Evolutionary conservation across 2,113 vertebrate genomes (phyloP).

Genomic region (Tenebrosternarchus preto): DNA sequence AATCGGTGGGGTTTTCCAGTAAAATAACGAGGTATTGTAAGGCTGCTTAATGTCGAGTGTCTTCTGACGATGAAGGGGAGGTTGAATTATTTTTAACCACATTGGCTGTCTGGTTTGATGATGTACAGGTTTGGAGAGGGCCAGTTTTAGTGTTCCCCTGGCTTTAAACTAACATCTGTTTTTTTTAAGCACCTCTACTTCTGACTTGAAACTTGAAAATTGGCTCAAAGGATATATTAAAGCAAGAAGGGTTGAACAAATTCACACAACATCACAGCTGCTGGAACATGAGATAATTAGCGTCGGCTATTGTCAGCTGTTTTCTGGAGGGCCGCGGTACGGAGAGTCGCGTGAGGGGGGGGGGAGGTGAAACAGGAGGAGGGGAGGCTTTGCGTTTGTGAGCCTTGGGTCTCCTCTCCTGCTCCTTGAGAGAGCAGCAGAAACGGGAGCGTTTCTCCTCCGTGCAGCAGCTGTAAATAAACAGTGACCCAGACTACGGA

Average conservation of each 20-base stretch:
- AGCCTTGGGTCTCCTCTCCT: too few species aligned
- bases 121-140: constrained; percentile 41
- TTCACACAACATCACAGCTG: constrained; percentile 4
- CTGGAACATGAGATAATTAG: not conserved
- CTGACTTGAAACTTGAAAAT: constrained; percentile 8
- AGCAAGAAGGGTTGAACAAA: constrained; percentile 14
- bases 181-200: constrained; percentile 41
- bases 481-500: not conserved
- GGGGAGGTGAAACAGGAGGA: not conserved
- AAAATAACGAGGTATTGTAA: not conserved
- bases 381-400: too few species aligned
- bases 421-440: not conserved
- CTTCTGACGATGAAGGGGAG: not conserved
- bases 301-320: constrained; percentile 1
- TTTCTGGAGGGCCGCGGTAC: not conserved
- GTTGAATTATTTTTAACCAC: constrained; percentile 40
- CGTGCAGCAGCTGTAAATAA: not conserved
- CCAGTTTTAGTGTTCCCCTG: constrained; percentile 16
- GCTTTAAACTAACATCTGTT: constrained; percentile 49
- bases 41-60: constrained; percentile 28
- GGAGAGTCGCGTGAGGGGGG: not conserved
- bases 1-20: not conserved
- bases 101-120: constrained; percentile 46
- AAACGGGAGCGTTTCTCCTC: not conserved
- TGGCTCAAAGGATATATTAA: constrained; percentile 12